Percentiles rank a stretch among this genome's conserved stretches.
These are phyloP conservation scores for Vombatus ursinus DNA, from an alignment of 2,113 vertebrate genomes.

Conservation along the genomic window DNA sequence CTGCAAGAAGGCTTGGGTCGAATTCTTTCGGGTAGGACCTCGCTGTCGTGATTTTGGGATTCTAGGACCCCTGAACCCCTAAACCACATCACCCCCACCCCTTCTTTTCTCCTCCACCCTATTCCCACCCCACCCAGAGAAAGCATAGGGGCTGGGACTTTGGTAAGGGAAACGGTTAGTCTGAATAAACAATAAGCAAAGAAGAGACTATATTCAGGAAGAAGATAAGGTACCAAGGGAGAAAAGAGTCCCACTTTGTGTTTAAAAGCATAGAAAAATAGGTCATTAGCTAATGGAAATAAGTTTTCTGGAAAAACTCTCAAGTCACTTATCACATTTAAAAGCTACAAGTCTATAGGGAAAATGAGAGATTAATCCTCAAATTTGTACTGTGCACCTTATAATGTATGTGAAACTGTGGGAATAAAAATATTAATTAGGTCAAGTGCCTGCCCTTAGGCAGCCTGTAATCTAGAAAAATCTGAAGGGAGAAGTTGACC, in stretches of 20 bases:
- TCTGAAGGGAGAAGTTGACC: background rate
- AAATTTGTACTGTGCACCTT: background rate
- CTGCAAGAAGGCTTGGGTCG: no score
- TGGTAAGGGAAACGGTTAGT: background rate
- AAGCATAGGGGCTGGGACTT: background rate
- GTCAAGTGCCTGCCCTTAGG: background rate
- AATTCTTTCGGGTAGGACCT: no score
- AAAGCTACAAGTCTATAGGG: background rate
- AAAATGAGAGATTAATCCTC: background rate
- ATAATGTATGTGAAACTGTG: background rate
- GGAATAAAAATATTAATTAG: background rate
- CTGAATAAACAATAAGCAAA: background rate
- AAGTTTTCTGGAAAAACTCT: background rate
- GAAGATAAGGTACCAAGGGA: background rate
- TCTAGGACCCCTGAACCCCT: no score
- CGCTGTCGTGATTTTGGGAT: no score
- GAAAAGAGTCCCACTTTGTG: background rate
- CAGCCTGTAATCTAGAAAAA: background rate
- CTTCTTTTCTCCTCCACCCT: background rate
- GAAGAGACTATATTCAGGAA: background rate
- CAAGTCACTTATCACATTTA: background rate
- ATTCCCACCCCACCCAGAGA: background rate
- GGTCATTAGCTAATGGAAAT: background rate
- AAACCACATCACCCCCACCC: no score
- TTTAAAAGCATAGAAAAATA: background rate